Percentiles rank a stretch among this genome's conserved stretches.
phyloP scores from a whole-genome alignment of 2,797 vertebrate species.

The Limnodromus scolopaceus region DNA sequence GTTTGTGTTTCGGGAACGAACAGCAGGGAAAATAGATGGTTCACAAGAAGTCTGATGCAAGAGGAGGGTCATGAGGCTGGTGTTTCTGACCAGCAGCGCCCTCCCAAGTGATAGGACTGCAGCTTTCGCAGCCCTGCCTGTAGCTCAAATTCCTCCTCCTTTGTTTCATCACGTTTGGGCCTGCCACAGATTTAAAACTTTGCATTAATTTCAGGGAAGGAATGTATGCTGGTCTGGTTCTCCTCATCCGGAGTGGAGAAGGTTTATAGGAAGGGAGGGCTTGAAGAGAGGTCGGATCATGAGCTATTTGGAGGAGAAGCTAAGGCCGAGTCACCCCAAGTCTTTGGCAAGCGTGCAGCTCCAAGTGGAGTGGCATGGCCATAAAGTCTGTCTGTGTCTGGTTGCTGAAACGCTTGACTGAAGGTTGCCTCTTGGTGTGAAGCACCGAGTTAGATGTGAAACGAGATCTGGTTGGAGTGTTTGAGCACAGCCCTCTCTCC shows the following conservation, averaged over 20 bases:
- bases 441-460: not conserved
- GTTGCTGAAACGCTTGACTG: rapidly evolving
- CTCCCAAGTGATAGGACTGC: not conserved
- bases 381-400: rapidly evolving
- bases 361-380: rapidly evolving
- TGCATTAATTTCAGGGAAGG: not conserved
- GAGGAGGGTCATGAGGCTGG: not conserved
- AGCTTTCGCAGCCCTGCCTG: not conserved
- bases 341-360: not conserved
- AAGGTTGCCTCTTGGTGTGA: not conserved
- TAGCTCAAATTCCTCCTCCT: not conserved
- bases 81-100: not conserved
- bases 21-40: not conserved
- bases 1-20: not conserved
- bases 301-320: not conserved
- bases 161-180: not conserved
- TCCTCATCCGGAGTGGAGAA: not conserved
- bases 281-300: not conserved
- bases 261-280: not conserved
- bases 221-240: not conserved
- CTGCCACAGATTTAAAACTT: not conserved
- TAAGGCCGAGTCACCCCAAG: not conserved
- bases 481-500: not conserved
- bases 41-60: not conserved
- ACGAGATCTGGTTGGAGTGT: not conserved